Base-by-base conservation (phyloP, 1,140 invertebrate genomes). In the Gonatopus flavifemur region DNA sequence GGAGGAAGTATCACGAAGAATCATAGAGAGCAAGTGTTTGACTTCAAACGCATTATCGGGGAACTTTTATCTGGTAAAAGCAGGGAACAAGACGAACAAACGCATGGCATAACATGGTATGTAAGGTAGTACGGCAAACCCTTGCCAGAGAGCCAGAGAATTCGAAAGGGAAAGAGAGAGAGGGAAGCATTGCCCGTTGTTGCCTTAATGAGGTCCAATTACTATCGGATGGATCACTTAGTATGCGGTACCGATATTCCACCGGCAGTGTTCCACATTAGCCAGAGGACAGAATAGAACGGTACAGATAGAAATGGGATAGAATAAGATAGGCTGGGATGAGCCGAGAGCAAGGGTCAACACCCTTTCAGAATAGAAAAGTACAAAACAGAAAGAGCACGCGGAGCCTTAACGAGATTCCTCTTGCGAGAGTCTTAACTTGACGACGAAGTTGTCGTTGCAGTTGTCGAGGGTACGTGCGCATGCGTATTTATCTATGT, bases 191-290 rank as follows among this genome's bases (percentile, higher is more conserved):
- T 49, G 49, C 43, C 53, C 54, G 61, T 66, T 62, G 64, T 64
- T 65, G 66, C 55, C 62, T 62, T 69, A 70, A 69, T 69, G 67
- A 70, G 62, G 57, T 65, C 66, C 62, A 66, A 67, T 70, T 69
- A 70, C 66, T 62, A 69, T 67, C 69, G 58, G 61, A 70, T 64
- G 57, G 67, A 57, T 69, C 59, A 66, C 63, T 69, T 67, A 59
- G 55, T 63, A 64, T 57, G 53, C 59, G 49, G 53, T 58, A 66
- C 62, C 52, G 62, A 67, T 66, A 70, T 69, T 69, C 57, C 43
- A 58, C 42, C n/a, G n/a, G n/a, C n/a, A 28, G 53, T 62, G 55
- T 56, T 57, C 48, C 57, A 50, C 57, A 65, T 65, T 71, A 62
- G 61, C 57, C 49, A 37, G 38, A 52, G 42, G 30, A 48, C 39